Base-by-base conservation (phyloP, 2,888 invertebrate genomes). In the Rhopalosiphum nymphaeae region DNA sequence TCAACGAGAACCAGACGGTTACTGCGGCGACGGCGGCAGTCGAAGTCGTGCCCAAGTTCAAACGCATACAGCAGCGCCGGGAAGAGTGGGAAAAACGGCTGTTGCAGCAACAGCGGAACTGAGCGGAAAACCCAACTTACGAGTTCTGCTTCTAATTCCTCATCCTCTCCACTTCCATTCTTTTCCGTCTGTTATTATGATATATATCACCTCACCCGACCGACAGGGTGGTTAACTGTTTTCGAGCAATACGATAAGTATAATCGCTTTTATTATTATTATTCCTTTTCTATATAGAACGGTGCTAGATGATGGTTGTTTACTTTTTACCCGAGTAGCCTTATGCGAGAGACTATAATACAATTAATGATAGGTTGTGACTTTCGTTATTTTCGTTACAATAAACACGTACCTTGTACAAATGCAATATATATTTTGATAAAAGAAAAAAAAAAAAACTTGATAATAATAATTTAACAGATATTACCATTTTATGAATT, bases 11-110 rank as follows among this genome's bases (percentile, higher is more conserved):
- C n/a, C 94, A 46, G 26, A 49, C 49, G 3, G 78, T 78, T 21
- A 88, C 92, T 36, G 91, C 94, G 29, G 86, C 86, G 26, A 44
- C 61, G n/a, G 3, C 89, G 86, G 88, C 78, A 5, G 92, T 9
- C 49, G 87, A 67, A 44, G 91, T 67, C 42, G 57, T 93, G 53
- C 89, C 94, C 94, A 96, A 97, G 95, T 97, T 97, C 95, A 97
- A 97, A 95, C 97, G 97, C 94, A 97, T 98, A 95, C 97, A 97
- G 95, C 97, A 97, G 95, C 97, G 97, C 95, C 96, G 97, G 94
- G 97, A 97, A 13, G 97, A 98, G 95, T 98, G 98, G 98, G 98
- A 98, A 96, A 97, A 97, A 95, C 96, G 98, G 95, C 97, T 97
- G 78, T 97, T 97, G 96, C 97, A 97, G 96, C 92, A 93, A 78